Evolutionary conservation across 2,888 invertebrate species (phyloP), one percentile per base, ranked within the genome.

Genomic region (Opisthograptis luteolata): DNA sequence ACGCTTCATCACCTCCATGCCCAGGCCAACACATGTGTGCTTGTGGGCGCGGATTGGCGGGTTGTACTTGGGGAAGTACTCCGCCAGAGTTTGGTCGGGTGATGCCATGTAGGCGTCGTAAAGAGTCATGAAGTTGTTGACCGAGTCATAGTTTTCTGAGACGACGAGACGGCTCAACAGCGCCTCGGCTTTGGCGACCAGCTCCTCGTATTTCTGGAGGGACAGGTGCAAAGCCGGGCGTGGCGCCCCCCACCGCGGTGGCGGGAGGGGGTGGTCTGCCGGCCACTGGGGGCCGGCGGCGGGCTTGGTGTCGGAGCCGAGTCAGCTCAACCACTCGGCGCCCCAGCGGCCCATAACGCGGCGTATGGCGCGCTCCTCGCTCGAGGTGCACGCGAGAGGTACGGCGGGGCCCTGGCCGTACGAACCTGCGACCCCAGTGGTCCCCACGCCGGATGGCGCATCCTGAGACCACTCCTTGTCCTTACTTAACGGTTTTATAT

Each of bases 311-410:
- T 70, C 80, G 55, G 80, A 76, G 94, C 94, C 96, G 97, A 97
- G 97, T 97, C 97, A 97, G 97, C 97, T 97, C 93, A 97, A 97
- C 97, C 97, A 97, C 92, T 97, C 97, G 92, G 95, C 94, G 84
- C 96, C 97, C 96, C 96, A 97, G 79, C 96, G 95, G 76, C 96
- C 96, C 82, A 96, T 96, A 76, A 89, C 81, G 81, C 89, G 89
- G 81, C 83, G 88, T 14, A 88, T 73, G 71, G 84, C 81, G 60
- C 85, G 77, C 84, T 89, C 89, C 76, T 89, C 89, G 71, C 80
- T 79, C 35, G 89, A 87, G 50, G 82, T 79, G 57, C 85, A 84
- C 43, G 82, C 84, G 59, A 75, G 52, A 36, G 71, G 74, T 49
- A 65, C 66, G 58, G 72, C 66, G 70, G 81, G 79, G 73, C 69